Percentiles rank a stretch among this genome's conserved stretches.
Conservation (phyloP, 2,888 invertebrate species). For the Cephus pygmeus region DNA sequence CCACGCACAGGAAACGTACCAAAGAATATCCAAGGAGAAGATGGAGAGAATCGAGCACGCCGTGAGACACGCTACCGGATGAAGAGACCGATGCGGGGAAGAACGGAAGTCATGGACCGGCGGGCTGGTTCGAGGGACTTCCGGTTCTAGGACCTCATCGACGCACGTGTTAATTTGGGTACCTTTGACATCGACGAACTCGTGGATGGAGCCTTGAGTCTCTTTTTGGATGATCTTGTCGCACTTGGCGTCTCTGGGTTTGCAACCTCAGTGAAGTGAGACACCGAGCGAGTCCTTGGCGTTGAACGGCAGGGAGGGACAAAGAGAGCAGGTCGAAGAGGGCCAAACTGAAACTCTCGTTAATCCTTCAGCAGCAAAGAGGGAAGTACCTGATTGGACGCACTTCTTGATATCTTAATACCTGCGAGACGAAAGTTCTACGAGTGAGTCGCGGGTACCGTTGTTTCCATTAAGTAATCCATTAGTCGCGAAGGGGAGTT, state of each 20-base stretch:
- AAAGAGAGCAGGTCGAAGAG: background rate
- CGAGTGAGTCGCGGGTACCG: background rate
- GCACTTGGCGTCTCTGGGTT: background rate
- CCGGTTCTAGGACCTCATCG: background rate
- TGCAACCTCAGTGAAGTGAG: background rate
- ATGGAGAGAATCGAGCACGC: background rate
- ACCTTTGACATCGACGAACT: background rate
- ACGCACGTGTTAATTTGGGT: background rate
- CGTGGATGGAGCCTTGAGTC: background rate
- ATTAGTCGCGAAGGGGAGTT: background rate
- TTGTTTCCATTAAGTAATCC: background rate
- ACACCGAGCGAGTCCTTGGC: background rate
- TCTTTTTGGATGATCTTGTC: background rate
- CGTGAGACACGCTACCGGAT: background rate
- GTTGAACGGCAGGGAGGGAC: too few relatives aligned
- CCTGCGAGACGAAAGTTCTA: background rate
- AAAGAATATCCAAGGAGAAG: conserved; percentile 9
- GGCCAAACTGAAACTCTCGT: background rate
- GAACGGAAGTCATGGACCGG: conserved; percentile 1
- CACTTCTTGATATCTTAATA: background rate
- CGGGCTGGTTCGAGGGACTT: background rate
- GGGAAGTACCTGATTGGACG: background rate
- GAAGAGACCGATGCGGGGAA: background rate
- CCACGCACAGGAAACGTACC: background rate
- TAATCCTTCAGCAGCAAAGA: background rate